These are phyloP conservation scores for Carterocephalus palaemon DNA, from an alignment of 2,888 invertebrate genomes.

Conservation along the genomic window DNA sequence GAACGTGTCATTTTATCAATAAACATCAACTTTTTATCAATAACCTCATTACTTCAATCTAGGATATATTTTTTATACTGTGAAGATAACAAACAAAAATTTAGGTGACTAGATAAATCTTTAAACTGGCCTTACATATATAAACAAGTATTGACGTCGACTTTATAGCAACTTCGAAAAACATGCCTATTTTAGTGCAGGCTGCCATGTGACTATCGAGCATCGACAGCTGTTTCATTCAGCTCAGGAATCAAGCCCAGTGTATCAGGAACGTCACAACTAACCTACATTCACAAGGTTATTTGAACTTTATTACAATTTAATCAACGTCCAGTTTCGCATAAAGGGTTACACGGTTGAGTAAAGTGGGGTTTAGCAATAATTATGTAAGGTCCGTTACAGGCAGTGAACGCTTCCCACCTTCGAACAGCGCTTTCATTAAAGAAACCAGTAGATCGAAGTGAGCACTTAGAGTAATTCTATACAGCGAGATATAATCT, in stretches of 20 bases:
- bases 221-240: conserved; percentile 48
- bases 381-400: conserved; percentile 61
- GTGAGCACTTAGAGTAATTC: conserved; percentile 27
- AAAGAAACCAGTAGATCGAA: conserved; percentile 45
- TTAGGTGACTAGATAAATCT: no score
- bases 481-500: conserved; percentile 15
- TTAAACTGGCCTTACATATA: no score
- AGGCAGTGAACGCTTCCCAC: conserved; percentile 41
- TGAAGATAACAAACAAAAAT: no score
- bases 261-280: conserved; percentile 17
- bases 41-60: no score
- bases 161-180: conserved; percentile 12
- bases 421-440: conserved; percentile 47
- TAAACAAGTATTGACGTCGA: conserved; percentile 12
- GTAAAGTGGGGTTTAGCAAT: conserved; percentile 44
- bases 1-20: no score
- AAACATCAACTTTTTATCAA: no score
- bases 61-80: no score
- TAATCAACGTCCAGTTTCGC: conserved; percentile 11
- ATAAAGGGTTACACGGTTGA: conserved; percentile 1
- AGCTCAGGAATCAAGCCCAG: conserved; percentile 32
- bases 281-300: neutral
- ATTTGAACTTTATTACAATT: conserved; percentile 13
- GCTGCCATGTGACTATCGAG: conserved; percentile 35
- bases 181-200: conserved; percentile 33